phyloP scores from a whole-genome alignment of 2,113 vertebrate species.

The Podarcis raffonei region DNA sequence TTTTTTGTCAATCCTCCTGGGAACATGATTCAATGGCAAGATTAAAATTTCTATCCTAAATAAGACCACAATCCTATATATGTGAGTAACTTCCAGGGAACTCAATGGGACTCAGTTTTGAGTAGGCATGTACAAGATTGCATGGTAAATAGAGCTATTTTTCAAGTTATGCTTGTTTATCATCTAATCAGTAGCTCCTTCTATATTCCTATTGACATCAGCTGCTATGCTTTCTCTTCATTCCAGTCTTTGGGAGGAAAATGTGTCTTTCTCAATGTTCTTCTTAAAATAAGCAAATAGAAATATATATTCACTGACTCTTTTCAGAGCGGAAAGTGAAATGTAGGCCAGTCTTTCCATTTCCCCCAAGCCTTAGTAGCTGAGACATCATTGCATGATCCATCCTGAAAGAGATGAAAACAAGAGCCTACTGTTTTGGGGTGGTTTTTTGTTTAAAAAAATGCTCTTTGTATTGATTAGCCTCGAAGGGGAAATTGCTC shows the following conservation, averaged over 20 bases:
- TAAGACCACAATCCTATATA: too few relatives aligned
- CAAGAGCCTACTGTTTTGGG: neutral
- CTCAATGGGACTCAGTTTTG: neutral
- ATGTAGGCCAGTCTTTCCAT: rapidly evolving
- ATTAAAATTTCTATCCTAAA: too few relatives aligned
- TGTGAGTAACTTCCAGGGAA: neutral
- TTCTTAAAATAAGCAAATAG: neutral
- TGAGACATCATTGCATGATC: neutral
- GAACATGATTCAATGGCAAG: too few relatives aligned
- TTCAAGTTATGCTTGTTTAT: neutral
- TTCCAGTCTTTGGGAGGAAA: neutral
- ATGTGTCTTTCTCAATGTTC: neutral
- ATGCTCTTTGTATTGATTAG: neutral
- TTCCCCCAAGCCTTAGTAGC: neutral
- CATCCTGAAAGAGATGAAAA: neutral
- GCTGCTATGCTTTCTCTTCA: neutral
- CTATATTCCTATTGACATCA: neutral
- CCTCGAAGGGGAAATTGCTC: neutral
- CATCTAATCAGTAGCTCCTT: neutral
- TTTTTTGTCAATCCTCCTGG: neutral
- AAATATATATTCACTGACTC: neutral
- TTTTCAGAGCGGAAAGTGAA: neutral
- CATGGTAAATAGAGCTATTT: too few relatives aligned
- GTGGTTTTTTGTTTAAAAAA: neutral
- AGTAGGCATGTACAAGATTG: neutral